Evolutionary conservation across 2,113 vertebrate species (phyloP), one percentile per base, ranked within the genome.

Genomic region (Xyrauchen texanus): DNA sequence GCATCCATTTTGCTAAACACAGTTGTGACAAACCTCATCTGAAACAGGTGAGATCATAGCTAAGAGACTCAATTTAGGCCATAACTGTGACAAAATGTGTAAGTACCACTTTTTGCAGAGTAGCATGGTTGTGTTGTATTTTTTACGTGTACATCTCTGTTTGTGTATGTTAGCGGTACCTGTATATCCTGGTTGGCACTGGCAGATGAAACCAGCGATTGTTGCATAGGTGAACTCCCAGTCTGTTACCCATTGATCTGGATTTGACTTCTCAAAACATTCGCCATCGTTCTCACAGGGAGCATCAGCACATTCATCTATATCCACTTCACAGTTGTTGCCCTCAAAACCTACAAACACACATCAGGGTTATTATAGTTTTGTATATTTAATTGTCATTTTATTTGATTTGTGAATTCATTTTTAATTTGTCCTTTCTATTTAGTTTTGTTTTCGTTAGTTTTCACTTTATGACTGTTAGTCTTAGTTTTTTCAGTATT

Each of bases 131-230:
- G 47, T 8, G 6, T 2, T 49, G 8, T 49, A 8, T 6, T 6
- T 49, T 49, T 6, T 8, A 49, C 8, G 47, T 49, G 47, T 51
- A 16, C 34, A 58, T 44, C 46, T 76, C n/a, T 78, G 13, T 77
- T 21, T 15, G 5, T 52, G 67, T 21, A 46, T 46, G 6, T 57
- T 78, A 10, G 4, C 6, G 11, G 21, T 65, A 82, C 95, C 95
- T 85, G 88, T 81, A 16, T 96, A 98, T 62, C 97, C 97, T 0
- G 91, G 87, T 72, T 87, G 93, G 87, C 97, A 99, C 73, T 84
- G 90, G 69, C 97, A 99, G 62, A 95, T 79, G 63, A 97, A 98
- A 0, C 97, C 97, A 0, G 91, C 93, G 0, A 95, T 95, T 0
- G 88, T 87, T 45, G 83, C 87, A 47, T 94, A 95, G 88, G 90